Evolutionary conservation across 2,888 invertebrate species (phyloP).

Genomic region (Tetramorium bicarinatum): DNA sequence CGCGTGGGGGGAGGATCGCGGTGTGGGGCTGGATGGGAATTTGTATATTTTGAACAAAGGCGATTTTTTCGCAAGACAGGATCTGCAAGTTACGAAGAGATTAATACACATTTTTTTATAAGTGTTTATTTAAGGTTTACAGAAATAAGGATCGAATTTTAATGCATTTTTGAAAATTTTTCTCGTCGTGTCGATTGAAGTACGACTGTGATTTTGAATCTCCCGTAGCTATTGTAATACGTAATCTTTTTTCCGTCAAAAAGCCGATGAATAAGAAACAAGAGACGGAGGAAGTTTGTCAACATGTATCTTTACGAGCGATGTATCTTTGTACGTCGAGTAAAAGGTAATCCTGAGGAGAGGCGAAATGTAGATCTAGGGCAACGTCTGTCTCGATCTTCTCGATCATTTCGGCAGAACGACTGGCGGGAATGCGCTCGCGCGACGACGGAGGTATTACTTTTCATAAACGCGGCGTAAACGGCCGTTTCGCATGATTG

Average conservation of each 20-base stretch:
- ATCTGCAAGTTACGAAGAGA: neutral
- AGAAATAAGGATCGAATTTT: neutral
- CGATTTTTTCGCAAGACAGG: constrained; percentile 38
- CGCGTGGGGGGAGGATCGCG: constrained; percentile 30
- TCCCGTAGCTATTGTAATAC: neutral
- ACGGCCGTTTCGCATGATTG: constrained; percentile 80
- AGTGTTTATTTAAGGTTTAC: neutral
- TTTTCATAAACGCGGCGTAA: constrained; percentile 76
- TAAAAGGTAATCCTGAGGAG: constrained; percentile 48
- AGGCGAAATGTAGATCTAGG: constrained; percentile 8
- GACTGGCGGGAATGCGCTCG: constrained; percentile 38
- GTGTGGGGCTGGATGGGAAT: neutral
- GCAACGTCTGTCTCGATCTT: constrained; percentile 46
- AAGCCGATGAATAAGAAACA: neutral
- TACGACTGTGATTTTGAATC: neutral
- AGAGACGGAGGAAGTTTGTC: neutral
- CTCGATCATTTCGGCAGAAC: constrained; percentile 59
- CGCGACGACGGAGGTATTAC: constrained; percentile 69
- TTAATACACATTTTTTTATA: constrained; percentile 7
- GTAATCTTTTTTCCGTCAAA: neutral
- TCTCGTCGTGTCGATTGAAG: neutral
- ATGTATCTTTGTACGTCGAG: neutral
- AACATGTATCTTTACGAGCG: neutral
- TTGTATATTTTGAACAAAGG: constrained; percentile 36
- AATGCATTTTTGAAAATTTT: neutral